These are phyloP conservation scores for Cotesia typhae DNA, from an alignment of 1,140 invertebrate species.

Conservation along the genomic window DNA sequence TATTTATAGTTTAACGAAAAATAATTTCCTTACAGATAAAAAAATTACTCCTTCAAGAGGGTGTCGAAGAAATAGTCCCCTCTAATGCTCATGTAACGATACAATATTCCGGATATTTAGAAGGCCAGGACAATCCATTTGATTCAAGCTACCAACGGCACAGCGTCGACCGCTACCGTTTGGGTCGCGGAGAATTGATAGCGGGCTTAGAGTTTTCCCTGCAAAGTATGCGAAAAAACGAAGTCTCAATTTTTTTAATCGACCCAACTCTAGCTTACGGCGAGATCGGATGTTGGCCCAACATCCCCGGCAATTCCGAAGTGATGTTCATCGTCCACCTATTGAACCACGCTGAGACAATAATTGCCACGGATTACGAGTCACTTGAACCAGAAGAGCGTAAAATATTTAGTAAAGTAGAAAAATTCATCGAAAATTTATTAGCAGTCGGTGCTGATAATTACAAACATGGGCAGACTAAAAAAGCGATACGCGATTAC, in stretches of 20 bases:
- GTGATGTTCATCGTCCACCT: constrained; percentile 68
- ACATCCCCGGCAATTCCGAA: constrained; percentile 71
- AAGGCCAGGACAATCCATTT: constrained; percentile 76
- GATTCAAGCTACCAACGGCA: constrained; percentile 72
- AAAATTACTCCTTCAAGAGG: constrained; percentile 59
- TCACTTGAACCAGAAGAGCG: constrained; percentile 66
- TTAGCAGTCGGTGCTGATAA: constrained; percentile 63
- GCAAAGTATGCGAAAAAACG: constrained; percentile 71
- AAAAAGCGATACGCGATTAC: constrained; percentile 55
- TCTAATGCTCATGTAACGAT: constrained; percentile 68
- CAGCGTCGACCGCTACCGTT: constrained; percentile 58
- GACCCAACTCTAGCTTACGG: constrained; percentile 74
- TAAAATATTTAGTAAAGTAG: constrained; percentile 56
- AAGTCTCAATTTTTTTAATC: constrained; percentile 74
- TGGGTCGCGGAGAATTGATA: constrained; percentile 68
- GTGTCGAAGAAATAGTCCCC: constrained; percentile 69
- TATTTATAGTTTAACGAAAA: background rate
- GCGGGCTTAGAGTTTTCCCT: constrained; percentile 75
- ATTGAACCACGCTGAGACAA: constrained; percentile 64
- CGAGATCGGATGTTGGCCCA: constrained; percentile 69
- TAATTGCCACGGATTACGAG: constrained; percentile 60
- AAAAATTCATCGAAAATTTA: constrained; percentile 52
- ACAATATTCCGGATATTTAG: constrained; percentile 77
- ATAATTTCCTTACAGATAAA: constrained; percentile 37
- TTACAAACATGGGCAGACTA: constrained; percentile 49